Evolutionary conservation across 2,797 vertebrate genomes (phyloP), one percentile per base, ranked within the genome.

Genomic region (Epinephelus coioides): DNA sequence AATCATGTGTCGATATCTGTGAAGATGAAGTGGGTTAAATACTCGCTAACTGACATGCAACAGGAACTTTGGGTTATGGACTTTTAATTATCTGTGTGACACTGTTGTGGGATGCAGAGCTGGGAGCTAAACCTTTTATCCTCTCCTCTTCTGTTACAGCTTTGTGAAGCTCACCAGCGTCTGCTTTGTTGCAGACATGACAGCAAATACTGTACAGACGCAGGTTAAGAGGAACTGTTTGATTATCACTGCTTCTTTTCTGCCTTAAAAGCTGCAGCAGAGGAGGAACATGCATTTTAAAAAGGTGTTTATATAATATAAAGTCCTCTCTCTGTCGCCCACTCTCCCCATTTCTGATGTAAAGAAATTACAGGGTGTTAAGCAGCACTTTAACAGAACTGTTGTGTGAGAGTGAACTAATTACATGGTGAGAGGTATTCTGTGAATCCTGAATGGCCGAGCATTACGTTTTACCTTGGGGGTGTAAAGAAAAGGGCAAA

Each of bases 351-450:
- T 81, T 60, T 60, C 17, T 44, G 59, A 49, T 7, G 47, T 6
- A 63, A 14, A 46, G 30, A 79, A 85, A 73, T 88, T 57, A 85
- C 76, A 84, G 76, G 47, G 50, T 61, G 56, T 73, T 81, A 78
- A 73, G 49, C 30, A 53, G 10, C 44, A 76, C 67, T 66, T 72
- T 30, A 12, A 27, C 50, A 56, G 60, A 23, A 6, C 66, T 23
- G 60, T 51, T 61, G 60, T 54, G 46, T 69, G 57, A 57, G 30
- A 59, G 50, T 30, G 57, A 85, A 68, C 66, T 74, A 76, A 87
- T 84, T 67, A 69, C 56, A 82, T 0, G 7, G 59, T 19, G 75
- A 70, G 63, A 27, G 63, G 43, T 44, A 43, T 49, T 67, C 62
- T 73, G 14, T 27, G 62, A 75, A 25, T 47, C 11, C 56, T n/a